Evolutionary conservation across 2,113 vertebrate genomes (phyloP), one percentile per base, ranked within the genome.

Genomic region (Elaphurus davidianus): DNA sequence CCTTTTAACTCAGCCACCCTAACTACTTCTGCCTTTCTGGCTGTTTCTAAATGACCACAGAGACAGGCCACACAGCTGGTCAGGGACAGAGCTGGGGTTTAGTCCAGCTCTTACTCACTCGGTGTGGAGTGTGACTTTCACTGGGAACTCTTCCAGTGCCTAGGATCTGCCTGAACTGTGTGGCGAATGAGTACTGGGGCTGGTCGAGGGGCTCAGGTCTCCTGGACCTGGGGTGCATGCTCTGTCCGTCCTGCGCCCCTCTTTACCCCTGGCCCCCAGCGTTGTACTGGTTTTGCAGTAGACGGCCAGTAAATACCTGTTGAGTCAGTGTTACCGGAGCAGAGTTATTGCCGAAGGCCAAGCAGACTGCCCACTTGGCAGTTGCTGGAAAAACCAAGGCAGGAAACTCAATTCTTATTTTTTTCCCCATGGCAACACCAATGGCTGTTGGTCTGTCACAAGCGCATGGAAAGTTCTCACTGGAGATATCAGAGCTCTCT

Each of bases 401-500:
- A 89, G 60, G 83, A 89, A 87, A 74, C 28, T 81, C 59, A 60
- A 28, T 52, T 94, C 71, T 91, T 71, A 27, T 79, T 55, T 78
- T 78, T 27, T 16, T 30, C 79, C 84, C 40, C 30, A 14, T 67
- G 60, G 78, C 78, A 36, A 54, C 12, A 6, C 16, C 19, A 47
- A 1, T 36, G 57, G 50, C 36, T 62, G 57, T 8, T 79, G 54
- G 30, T 55, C 60, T 82, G 86, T 97, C 57, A 50, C n/a, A 52
- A 52, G 76, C 88, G 25, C 94, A 71, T 27, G 87, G 89, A 93
- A 91, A 93, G 16, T 93, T 93, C 85, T 96, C 94, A 52, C 54
- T 85, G 62, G 93, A 78, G 91, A 71, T 50, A 85, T 78, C 90
- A 89, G 95, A 91, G 67, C 95, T 96, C 36, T 10, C 91, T 97